Conservation (phyloP, 2,888 invertebrate species). For the Drosophila rellima region DNA sequence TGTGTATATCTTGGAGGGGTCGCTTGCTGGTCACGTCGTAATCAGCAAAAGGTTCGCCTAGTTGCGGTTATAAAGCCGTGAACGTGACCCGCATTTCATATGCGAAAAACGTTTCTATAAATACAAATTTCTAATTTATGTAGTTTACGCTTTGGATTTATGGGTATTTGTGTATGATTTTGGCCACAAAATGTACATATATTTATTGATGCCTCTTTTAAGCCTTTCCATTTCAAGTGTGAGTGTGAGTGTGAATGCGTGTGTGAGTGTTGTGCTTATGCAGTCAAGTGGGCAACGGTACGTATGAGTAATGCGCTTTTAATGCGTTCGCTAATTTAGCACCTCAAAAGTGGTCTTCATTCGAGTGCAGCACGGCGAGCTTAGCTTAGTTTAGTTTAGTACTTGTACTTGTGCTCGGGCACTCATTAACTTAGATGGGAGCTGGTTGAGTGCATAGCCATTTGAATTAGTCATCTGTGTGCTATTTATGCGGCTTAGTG, state of each 20-base stretch:
- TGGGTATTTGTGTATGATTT: constrained; percentile 63
- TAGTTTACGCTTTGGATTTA: constrained; percentile 78
- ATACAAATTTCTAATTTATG: constrained; percentile 75
- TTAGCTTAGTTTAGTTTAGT: background rate
- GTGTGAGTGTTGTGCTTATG: constrained; percentile 16
- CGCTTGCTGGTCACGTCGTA: constrained; percentile 71
- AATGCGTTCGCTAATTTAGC: constrained; percentile 72
- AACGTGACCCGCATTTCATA: constrained; percentile 67
- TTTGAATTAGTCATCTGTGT: constrained; percentile 41
- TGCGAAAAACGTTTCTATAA: constrained; percentile 58
- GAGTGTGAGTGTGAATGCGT: constrained; percentile 17
- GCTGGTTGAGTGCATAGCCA: constrained; percentile 22
- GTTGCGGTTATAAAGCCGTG: constrained; percentile 73
- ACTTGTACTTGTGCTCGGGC: background rate
- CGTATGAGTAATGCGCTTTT: constrained; percentile 68
- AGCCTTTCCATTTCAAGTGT: constrained; percentile 32
- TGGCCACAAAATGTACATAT: constrained; percentile 13
- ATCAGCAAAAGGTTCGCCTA: constrained; percentile 79
- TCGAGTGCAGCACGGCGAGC: constrained; percentile 35
- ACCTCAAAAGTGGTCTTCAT: constrained; percentile 63
- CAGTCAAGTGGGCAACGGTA: constrained; percentile 40
- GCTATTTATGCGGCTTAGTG: constrained; percentile 31
- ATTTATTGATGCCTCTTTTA: constrained; percentile 52
- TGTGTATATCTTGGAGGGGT: constrained; percentile 25
- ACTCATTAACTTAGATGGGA: constrained; percentile 16